Percentiles rank a stretch among this genome's conserved stretches.
phyloP scores from a whole-genome alignment of 2,797 vertebrate genomes.

The Amblyopsis hoosieri region DNA sequence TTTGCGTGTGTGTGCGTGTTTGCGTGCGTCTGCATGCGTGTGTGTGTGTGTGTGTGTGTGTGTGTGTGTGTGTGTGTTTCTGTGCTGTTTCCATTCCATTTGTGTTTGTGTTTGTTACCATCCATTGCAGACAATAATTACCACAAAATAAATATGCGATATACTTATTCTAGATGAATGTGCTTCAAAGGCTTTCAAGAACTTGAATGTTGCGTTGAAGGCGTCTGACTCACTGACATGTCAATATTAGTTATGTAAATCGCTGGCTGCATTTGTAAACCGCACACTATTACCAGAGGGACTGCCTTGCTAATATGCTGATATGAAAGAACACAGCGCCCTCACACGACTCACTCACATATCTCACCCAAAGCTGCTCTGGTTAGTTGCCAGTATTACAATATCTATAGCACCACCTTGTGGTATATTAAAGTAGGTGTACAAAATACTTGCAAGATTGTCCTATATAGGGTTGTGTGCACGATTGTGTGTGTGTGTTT shows the following conservation, averaged over 20 bases:
- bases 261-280: constrained; percentile 12
- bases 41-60: background rate
- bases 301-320: background rate
- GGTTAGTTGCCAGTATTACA: constrained; percentile 12
- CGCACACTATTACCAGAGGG: constrained; percentile 3
- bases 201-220: background rate
- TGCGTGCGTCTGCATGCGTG: background rate
- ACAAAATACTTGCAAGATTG: background rate
- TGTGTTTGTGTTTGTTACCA: background rate
- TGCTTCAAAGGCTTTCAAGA: background rate
- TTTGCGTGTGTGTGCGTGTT: background rate
- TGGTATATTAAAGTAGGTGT: constrained; percentile 32
- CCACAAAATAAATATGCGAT: background rate
- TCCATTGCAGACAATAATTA: background rate
- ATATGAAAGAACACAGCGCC: constrained; percentile 46
- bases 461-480: background rate
- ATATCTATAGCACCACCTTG: constrained; percentile 67
- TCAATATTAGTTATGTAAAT: constrained; percentile 1
- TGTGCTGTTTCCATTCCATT: background rate
- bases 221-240: background rate
- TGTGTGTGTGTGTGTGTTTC: background rate
- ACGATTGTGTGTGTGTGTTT: background rate
- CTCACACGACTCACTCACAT: constrained; percentile 33
- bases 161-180: background rate
- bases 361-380: constrained; percentile 3